Evolutionary conservation across 2,888 invertebrate genomes (phyloP), one percentile per base, ranked within the genome.

Genomic region (Heliconius aoede): DNA sequence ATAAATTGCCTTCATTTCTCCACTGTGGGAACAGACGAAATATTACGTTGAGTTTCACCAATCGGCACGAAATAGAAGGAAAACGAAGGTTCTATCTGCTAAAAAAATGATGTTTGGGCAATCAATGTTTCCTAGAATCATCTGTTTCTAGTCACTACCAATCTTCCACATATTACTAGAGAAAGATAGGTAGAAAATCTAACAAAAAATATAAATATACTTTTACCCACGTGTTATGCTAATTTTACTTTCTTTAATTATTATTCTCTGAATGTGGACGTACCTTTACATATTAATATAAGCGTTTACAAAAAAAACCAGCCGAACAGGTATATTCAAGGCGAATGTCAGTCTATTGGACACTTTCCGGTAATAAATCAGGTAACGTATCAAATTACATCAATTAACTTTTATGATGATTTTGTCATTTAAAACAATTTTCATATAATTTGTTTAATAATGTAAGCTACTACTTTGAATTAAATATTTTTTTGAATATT

Each of bases 331-430:
- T 81, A 72, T 78, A 77, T 78, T 83, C 83, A 83, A 83, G 83
- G 83, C 82, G 79, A 84, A 84, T 83, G 83, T 84, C 83, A 82
- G 79, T 78, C 77, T 71, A 73, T 76, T 78, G 72, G 55, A 74
- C 67, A 75, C 71, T 62, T 55, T 76, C 76, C 73, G 76, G 77
- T 76, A 58, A 73, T 78, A 74, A 80, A 78, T 76, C 76, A 74
- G n/a, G 72, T 51, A 73, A 65, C 64, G 51, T 73, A 64, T 73
- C 64, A 51, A 73, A 73, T 73, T 62, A 73, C n/a, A 62, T 30
- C 62, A 28, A 62, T 73, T 73, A 61, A 73, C 9, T 62, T 62
- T 62, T 62, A 73, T 32, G 46, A 64, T 64, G 30, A 69, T 69
- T 69, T 65, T 32, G 55, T 69, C 55, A 69, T 69, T 69, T 69